phyloP scores from a whole-genome alignment of 2,113 vertebrate genomes.

The Numenius arquata region DNA sequence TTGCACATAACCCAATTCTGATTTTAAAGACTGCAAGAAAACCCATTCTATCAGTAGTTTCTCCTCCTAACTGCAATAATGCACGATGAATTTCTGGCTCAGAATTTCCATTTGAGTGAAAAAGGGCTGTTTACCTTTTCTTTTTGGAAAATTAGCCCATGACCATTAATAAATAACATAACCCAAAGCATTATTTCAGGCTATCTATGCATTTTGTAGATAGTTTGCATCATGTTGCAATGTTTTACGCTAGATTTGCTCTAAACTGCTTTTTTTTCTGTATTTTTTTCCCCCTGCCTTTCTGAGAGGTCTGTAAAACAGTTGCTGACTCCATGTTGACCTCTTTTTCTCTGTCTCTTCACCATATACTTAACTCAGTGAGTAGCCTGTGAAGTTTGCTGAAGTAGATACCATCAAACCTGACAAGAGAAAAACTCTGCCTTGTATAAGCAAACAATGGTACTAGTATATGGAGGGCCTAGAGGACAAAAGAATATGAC shows the following conservation, averaged over 20 bases:
- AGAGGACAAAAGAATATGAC: conserved; percentile 27
- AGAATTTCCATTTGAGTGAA: neutral
- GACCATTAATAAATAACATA: neutral
- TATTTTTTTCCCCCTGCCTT: neutral
- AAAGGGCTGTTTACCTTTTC: neutral
- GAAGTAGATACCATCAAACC: conserved; percentile 17
- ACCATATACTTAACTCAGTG: conserved; percentile 35
- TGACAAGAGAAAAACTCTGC: conserved; percentile 27
- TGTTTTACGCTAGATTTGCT: neutral
- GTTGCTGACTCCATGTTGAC: conserved; percentile 4
- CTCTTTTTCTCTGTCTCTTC: conserved; percentile 23
- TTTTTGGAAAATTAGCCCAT: neutral
- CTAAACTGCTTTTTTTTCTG: neutral
- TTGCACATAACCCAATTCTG: neutral
- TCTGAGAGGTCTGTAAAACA: conserved; percentile 9
- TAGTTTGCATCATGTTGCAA: neutral
- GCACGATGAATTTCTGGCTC: neutral
- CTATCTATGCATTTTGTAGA: neutral
- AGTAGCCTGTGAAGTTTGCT: conserved; percentile 38
- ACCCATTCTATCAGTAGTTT: neutral
- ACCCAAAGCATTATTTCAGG: neutral
- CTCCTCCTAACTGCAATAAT: neutral
- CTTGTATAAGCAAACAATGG: conserved; percentile 9
- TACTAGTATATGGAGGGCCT: neutral
- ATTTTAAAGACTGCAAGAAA: neutral